phyloP scores from a whole-genome alignment of 2,113 vertebrate genomes.

The Epinephelus fuscoguttatus region DNA sequence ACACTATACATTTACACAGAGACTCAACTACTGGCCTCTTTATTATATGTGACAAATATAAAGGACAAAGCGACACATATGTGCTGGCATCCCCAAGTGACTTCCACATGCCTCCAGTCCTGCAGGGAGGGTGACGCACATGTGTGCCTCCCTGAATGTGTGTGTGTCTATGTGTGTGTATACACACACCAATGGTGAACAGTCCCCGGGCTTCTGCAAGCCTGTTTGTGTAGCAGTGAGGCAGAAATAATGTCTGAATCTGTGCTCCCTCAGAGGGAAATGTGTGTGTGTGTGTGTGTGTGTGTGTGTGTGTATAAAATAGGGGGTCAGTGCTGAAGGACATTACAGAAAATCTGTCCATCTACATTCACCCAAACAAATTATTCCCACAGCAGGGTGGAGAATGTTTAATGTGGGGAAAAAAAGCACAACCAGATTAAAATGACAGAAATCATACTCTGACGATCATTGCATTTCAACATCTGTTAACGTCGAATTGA shows the following conservation, averaged over 20 bases:
- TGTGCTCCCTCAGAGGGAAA: conserved; percentile 74
- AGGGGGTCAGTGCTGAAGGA: conserved; percentile 71
- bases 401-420: background rate
- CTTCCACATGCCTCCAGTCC: conserved; percentile 62
- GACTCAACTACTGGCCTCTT: conserved; percentile 41
- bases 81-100: conserved; percentile 66
- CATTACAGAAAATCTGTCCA: conserved; percentile 62
- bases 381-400: conserved; percentile 4
- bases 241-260: conserved; percentile 79
- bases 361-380: conserved; percentile 60
- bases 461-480: background rate
- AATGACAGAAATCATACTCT: background rate
- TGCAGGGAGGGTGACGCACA: conserved; percentile 50
- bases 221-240: conserved; percentile 80
- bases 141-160: conserved; percentile 34
- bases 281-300: conserved; percentile 49
- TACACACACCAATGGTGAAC: conserved; percentile 51
- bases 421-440: background rate
- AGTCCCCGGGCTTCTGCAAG: conserved; percentile 68
- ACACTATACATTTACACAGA: conserved; percentile 3
- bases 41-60: conserved; percentile 46
- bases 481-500: background rate
- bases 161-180: conserved; percentile 19
- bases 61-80: conserved; percentile 69
- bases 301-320: conserved; percentile 35